Conservation (phyloP, 2,888 invertebrate species). For the Metallyticus violacea region DNA sequence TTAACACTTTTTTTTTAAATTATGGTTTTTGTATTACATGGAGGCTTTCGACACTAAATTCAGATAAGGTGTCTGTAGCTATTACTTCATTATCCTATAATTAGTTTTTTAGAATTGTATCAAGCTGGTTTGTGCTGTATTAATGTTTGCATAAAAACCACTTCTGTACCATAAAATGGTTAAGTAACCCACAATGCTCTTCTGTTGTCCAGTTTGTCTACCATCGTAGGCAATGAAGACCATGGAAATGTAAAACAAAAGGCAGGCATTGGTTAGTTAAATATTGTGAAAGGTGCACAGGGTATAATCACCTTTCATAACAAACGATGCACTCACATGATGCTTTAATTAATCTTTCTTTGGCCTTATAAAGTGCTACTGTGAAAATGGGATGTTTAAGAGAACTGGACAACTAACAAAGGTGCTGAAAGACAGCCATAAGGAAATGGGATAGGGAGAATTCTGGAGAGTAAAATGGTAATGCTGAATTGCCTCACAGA, state of each 20-base stretch:
- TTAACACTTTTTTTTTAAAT: conserved; percentile 17
- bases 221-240: not conserved
- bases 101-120: conserved; percentile 29
- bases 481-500: not conserved
- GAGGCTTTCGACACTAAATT: conserved; percentile 32
- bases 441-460: conserved; percentile 19
- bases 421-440: conserved; percentile 24
- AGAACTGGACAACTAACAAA: conserved; percentile 23
- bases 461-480: not conserved
- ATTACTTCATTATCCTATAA: conserved; percentile 31
- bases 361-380: conserved; percentile 31
- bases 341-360: conserved; percentile 27
- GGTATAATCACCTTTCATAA: conserved; percentile 19
- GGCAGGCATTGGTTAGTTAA: not conserved
- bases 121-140: conserved; percentile 27
- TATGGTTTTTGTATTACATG: conserved; percentile 27
- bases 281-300: conserved; percentile 17
- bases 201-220: not conserved
- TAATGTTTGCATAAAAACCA: conserved; percentile 25
- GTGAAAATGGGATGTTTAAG: conserved; percentile 23
- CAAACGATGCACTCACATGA: conserved; percentile 18
- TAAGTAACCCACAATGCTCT: not conserved
- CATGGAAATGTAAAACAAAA: too few species aligned
- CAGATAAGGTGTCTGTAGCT: conserved; percentile 28
- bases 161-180: conserved; percentile 18